A percentile compares a stretch with the other conserved stretches of the same genome.
Conservation (phyloP, 37 sponge, comb jelly and placozoan species). For the Aplysina aerophoba region DNA sequence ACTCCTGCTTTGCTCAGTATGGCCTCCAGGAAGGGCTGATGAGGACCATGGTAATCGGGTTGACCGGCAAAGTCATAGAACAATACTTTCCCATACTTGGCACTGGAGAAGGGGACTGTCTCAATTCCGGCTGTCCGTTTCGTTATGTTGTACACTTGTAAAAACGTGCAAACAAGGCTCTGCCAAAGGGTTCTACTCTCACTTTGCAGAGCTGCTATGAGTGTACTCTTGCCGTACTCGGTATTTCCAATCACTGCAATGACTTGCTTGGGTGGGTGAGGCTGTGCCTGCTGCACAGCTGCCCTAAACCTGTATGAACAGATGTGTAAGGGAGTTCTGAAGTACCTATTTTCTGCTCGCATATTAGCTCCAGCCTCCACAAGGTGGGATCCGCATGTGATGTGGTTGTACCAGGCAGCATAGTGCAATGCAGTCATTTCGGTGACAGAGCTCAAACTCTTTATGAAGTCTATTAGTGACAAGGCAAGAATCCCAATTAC, state of each 20-base stretch:
- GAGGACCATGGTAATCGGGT: conserved; percentile 30
- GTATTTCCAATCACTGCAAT: no score
- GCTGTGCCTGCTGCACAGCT: neutral
- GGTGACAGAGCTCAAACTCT: no score
- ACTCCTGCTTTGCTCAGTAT: neutral
- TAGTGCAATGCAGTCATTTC: neutral
- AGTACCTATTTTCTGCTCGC: neutral
- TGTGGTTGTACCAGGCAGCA: neutral
- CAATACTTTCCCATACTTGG: neutral
- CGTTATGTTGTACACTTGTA: no score
- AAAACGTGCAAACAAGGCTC: neutral
- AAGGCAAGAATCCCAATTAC: no score
- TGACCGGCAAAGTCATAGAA: conserved; percentile 49
- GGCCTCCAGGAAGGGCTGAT: conserved; percentile 22
- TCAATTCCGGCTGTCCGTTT: conserved; percentile 27
- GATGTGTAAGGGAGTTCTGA: neutral
- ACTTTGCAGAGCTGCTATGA: neutral
- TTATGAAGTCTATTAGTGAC: no score
- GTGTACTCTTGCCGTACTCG: no score
- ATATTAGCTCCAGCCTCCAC: neutral
- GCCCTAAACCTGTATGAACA: neutral
- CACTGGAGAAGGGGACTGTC: neutral
- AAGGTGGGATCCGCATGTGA: neutral
- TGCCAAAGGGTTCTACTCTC: neutral
- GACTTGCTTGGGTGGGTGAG: neutral